Evolutionary conservation across 2,888 invertebrate genomes (phyloP), one percentile per base, ranked within the genome.

Genomic region (Heteropelma amictum): DNA sequence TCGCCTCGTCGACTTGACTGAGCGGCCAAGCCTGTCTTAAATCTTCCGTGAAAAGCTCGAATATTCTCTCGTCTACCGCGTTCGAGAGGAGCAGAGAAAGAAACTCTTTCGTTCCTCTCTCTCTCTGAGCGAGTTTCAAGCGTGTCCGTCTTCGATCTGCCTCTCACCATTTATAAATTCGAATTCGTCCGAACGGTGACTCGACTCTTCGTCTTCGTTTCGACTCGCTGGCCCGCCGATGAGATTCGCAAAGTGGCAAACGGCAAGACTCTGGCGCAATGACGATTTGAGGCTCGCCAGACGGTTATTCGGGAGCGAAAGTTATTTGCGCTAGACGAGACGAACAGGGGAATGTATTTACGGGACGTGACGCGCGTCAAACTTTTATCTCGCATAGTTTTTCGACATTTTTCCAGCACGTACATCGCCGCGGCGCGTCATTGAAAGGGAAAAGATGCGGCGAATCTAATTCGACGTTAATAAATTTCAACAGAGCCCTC

Each of bases 1-100:
- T 71, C 73, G 77, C 72, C 77, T 74, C 71, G 73, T 65, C 74
- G 73, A 70, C 72, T 72, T 77, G 77, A 77, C 73, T 77, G 75
- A 75, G 72, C 69, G 75, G 65, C 68, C 72, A n/a, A 35, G 77
- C 65, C 56, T 77, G 77, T 69, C 56, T 60, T 61, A 77, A 76
- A 77, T 73, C 75, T 77, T 53, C 72, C 75, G 72, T 79, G 77
- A 77, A 79, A 73, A 71, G 64, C 67, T 65, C 64, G 38, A 53
- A 56, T 42, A 60, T 33, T 33, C 33, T 33, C 49, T 23, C n/a
- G n/a, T n/a, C n/a, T 28, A 45, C 10, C 54, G 47, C 51, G 30
- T 7, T n/a, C n/a, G 26, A 53, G 58, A 12, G 49, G 60, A 47
- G 68, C 14, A 51, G 69, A 69, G 30, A 54, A 23, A 53, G 42